Percentiles rank a stretch among this genome's conserved stretches.
phyloP scores from a whole-genome alignment of 2,113 vertebrate genomes.

The Steatornis caripensis region DNA sequence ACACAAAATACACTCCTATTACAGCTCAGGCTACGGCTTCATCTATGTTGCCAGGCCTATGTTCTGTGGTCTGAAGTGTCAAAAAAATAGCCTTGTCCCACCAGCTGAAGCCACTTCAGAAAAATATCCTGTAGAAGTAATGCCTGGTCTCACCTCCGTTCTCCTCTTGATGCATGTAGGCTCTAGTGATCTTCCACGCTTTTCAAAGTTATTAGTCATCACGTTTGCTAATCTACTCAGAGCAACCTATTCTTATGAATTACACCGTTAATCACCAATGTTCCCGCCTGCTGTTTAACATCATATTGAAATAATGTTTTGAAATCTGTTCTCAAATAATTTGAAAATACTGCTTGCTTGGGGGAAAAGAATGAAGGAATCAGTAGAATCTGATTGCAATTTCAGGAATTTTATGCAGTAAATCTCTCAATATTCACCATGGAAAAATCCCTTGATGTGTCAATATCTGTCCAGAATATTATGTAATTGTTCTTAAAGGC shows the following conservation, averaged over 20 bases:
- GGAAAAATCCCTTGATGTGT: neutral
- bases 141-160: neutral
- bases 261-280: neutral
- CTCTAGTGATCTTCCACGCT: neutral
- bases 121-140: neutral
- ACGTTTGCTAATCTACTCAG: neutral
- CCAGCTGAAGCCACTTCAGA: neutral
- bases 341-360: neutral
- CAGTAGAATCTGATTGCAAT: neutral
- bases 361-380: neutral
- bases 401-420: neutral
- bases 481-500: neutral
- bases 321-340: conserved; percentile 12
- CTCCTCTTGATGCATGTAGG: neutral
- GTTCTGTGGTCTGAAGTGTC: neutral
- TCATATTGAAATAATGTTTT: neutral
- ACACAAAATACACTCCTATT: neutral
- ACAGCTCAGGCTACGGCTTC: neutral
- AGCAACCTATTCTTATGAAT: neutral
- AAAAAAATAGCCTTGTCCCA: neutral
- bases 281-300: neutral
- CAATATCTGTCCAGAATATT: neutral
- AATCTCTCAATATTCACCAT: neutral
- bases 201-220: neutral
- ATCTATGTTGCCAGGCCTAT: neutral